Conservation (phyloP, 2,797 vertebrate genomes). For the Rhincodon typus region DNA sequence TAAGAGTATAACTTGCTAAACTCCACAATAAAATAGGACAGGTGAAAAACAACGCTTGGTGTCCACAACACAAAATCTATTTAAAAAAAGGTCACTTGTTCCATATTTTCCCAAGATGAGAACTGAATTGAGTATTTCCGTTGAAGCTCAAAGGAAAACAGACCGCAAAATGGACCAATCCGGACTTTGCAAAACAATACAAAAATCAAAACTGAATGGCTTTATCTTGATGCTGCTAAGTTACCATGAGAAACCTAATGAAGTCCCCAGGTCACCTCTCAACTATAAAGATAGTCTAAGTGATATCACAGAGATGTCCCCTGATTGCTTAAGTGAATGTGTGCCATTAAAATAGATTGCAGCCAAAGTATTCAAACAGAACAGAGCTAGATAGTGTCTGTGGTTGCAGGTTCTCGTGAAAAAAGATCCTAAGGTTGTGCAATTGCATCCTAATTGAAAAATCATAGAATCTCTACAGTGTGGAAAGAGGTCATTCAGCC, state of each 20-base stretch:
- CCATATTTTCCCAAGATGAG: no score
- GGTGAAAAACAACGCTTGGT: neutral
- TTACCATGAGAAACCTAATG: neutral
- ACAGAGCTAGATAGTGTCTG: neutral
- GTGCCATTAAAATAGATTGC: neutral
- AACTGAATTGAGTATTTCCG: neutral
- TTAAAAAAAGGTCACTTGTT: neutral
- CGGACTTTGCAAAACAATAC: neutral
- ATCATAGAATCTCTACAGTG: no score
- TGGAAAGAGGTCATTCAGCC: neutral
- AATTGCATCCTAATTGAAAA: no score
- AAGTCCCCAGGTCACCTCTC: neutral
- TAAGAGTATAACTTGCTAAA: neutral
- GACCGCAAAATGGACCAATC: neutral
- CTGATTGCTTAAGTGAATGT: neutral
- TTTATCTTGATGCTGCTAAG: neutral
- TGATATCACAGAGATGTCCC: no score
- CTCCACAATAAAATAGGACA: neutral
- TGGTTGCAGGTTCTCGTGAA: neutral
- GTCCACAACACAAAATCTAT: neutral
- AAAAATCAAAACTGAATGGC: neutral
- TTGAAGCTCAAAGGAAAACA: neutral
- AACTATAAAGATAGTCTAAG: no score
- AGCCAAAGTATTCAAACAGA: neutral
- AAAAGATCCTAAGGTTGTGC: neutral